Evolutionary conservation across 2,797 vertebrate species (phyloP), one percentile per base, ranked within the genome.

Genomic region (Rhynchonycteris naso): DNA sequence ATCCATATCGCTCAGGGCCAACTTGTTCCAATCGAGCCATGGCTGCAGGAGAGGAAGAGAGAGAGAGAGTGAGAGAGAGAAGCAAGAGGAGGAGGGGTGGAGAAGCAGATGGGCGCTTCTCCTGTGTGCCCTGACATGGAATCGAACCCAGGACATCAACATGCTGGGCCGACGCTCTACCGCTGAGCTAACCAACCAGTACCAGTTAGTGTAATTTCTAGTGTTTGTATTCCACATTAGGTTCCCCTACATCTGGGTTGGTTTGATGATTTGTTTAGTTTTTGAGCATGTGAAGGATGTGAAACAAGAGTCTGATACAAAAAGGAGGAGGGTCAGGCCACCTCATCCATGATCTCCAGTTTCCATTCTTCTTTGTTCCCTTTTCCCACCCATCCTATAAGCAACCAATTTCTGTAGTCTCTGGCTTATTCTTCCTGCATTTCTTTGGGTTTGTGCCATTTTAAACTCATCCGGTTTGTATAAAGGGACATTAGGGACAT

Each of bases 391-490:
- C 10, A 30, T 84, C 22, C 30, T 7, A 1, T 30, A 54, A 35
- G 7, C 59, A 78, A 15, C 43, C 22, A 43, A 1, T 28, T 16
- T 74, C 65, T 68, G 47, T 93, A 22, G 12, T 72, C 84, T 90
- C 35, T 80, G 30, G 24, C 14, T 87, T 87, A 38, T n/a, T 84
- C 76, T 94, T 54, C n/a, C n/a, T 58, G 13, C 59, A 4, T 95
- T 79, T 97, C 58, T 94, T 93, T 83, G 91, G 35, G 54, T 74
- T 33, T 43, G 26, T 69, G 47, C 63, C 59, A 18, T 90, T 89
- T 94, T 78, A 66, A 87, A 86, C 35, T 86, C 18, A 22, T 30
- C 68, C 35, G 13, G 22, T 72, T 80, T 93, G 28, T 72, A 59
- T 65, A 69, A 72, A 88, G 87, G n/a, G 18, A 16, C 1, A 3